These are phyloP conservation scores for Cnemophilus loriae DNA, from an alignment of 2,113 vertebrate genomes.

Conservation along the genomic window DNA sequence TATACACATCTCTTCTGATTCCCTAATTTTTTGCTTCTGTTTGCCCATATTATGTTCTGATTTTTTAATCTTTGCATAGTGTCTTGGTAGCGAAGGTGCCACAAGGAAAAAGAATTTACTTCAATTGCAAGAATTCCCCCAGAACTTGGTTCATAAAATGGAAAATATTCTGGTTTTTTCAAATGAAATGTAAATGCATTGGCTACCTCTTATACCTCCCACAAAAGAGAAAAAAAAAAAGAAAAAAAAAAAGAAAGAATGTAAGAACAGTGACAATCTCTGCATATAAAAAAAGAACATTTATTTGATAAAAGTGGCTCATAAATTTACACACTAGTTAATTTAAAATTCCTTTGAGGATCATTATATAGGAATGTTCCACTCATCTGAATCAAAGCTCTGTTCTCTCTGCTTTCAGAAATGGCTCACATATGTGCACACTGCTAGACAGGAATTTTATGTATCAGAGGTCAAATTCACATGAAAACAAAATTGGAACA, in stretches of 20 bases:
- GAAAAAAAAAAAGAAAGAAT: neutral
- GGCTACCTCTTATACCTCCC: neutral
- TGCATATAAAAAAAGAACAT: neutral
- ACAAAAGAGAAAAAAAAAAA: neutral
- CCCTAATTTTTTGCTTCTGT: neutral
- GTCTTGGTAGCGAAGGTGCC: neutral
- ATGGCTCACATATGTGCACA: constrained; percentile 67
- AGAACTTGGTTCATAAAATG: neutral
- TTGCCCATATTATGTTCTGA: neutral
- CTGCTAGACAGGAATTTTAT: constrained; percentile 35
- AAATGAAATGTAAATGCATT: neutral
- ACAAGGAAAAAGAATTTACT: neutral
- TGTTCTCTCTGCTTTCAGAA: constrained; percentile 64
- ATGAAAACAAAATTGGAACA: constrained; percentile 47
- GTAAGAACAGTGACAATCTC: neutral
- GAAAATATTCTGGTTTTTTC: neutral
- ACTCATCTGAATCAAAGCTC: constrained; percentile 66
- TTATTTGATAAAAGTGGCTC: constrained; percentile 49
- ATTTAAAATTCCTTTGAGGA: constrained; percentile 66
- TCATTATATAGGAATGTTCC: constrained; percentile 69
- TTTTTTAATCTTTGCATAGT: neutral
- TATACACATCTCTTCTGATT: neutral
- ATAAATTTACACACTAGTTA: constrained; percentile 62
- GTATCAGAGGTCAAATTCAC: constrained; percentile 68
- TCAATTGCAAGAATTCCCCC: neutral